Evolutionary conservation across 2,797 vertebrate species (phyloP).

Genomic region (Rhodeus uyekii): DNA sequence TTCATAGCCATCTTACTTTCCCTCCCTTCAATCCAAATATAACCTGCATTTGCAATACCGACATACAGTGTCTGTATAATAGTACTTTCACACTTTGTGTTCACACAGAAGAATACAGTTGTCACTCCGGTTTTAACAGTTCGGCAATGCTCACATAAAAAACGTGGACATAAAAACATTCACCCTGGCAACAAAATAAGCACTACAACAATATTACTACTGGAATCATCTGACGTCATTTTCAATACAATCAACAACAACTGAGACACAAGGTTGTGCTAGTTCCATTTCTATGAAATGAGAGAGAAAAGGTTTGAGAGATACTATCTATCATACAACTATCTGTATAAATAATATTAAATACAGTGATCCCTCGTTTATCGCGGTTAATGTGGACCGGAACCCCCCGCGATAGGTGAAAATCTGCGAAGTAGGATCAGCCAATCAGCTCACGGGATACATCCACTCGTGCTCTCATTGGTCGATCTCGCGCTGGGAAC

Average conservation of each 20-base stretch:
- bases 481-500: no score
- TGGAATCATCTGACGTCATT: background rate
- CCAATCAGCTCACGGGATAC: no score
- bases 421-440: no score
- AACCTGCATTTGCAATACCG: background rate
- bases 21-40: background rate
- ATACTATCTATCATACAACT: background rate
- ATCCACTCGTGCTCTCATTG: no score
- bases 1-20: background rate
- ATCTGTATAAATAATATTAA: background rate
- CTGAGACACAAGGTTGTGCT: background rate
- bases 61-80: background rate
- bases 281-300: background rate
- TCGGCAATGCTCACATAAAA: background rate
- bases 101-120: background rate
- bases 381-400: no score
- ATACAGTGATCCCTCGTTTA: no score
- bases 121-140: background rate
- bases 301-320: background rate
- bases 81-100: background rate
- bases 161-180: background rate
- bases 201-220: background rate
- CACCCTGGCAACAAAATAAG: background rate
- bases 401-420: no score
- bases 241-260: background rate